phyloP scores from a whole-genome alignment of 1,140 invertebrate species.

The Psilanteris sp. region DNA sequence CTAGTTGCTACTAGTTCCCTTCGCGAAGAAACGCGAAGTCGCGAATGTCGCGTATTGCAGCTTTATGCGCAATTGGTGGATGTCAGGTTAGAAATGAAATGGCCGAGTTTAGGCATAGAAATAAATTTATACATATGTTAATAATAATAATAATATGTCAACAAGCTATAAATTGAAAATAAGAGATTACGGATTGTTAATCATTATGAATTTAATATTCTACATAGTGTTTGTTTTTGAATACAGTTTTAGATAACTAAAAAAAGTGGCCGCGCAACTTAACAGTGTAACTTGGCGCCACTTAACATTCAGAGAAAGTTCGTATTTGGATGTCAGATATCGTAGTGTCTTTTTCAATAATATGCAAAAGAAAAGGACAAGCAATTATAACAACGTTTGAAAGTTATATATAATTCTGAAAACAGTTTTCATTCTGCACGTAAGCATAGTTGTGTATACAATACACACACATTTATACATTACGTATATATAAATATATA shows the following conservation, averaged over 20 bases:
- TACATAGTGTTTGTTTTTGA: not conserved
- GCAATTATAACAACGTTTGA: constrained; percentile 10
- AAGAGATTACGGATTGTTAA: not conserved
- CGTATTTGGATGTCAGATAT: constrained; percentile 1
- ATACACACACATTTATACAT: too few species aligned
- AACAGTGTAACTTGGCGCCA: constrained; percentile 7
- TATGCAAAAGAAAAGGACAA: constrained; percentile 32
- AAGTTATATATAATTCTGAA: constrained; percentile 32
- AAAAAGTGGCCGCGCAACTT: constrained; percentile 1
- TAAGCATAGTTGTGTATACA: not conserved
- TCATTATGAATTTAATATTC: not conserved
- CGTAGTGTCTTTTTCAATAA: constrained; percentile 20
- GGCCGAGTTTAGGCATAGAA: not conserved
- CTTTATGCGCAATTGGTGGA: constrained; percentile 2
- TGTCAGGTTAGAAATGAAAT: constrained; percentile 6
- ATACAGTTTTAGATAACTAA: constrained; percentile 8
- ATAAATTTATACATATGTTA: not conserved
- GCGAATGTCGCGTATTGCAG: not conserved
- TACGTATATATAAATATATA: constrained; percentile 1
- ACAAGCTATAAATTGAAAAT: not conserved
- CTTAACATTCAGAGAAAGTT: constrained; percentile 28
- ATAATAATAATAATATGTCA: not conserved
- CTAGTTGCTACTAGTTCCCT: not conserved
- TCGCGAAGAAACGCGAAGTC: too few species aligned
- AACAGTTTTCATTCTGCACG: constrained; percentile 1